Evolutionary conservation across 2,113 vertebrate genomes (phyloP).

Genomic region (Poeciliopsis prolifica): DNA sequence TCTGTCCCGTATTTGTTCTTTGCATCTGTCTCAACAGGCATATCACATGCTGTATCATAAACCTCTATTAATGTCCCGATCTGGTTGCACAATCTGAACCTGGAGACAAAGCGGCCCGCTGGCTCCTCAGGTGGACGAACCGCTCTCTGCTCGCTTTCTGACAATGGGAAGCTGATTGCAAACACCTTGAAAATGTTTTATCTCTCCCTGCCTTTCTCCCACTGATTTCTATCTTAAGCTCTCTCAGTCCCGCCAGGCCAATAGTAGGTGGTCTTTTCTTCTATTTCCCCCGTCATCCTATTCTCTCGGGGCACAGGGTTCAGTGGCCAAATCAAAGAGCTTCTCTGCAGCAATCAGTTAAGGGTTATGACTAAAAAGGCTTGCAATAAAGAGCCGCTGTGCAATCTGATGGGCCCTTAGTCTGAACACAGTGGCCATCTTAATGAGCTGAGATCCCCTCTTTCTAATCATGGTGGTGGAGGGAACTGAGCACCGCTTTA

Average conservation of each 20-base stretch:
- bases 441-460: slow-evolving; percentile 66
- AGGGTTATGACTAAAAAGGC: slow-evolving; percentile 70
- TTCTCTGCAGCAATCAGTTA: slow-evolving; percentile 76
- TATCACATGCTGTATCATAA: slow-evolving; percentile 57
- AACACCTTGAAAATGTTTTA: slow-evolving; percentile 73
- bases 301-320: slow-evolving; percentile 51
- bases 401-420: slow-evolving; percentile 75
- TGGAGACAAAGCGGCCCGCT: slow-evolving; percentile 45
- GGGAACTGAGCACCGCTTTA: slow-evolving; percentile 48
- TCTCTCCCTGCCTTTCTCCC: slow-evolving; percentile 36
- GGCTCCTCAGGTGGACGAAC: slow-evolving; percentile 35
- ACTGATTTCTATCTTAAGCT: slow-evolving; percentile 70
- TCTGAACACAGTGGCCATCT: slow-evolving; percentile 59
- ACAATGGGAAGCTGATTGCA: slow-evolving; percentile 73
- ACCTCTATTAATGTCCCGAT: slow-evolving; percentile 54
- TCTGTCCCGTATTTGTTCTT: slow-evolving; percentile 48
- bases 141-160: slow-evolving; percentile 27
- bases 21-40: slow-evolving; percentile 41
- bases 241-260: slow-evolving; percentile 41
- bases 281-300: slow-evolving; percentile 29
- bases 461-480: slow-evolving; percentile 55
- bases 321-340: slow-evolving; percentile 76
- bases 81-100: slow-evolving; percentile 35
- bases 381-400: slow-evolving; percentile 58
- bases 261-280: slow-evolving; percentile 67